Percentiles rank a stretch among this genome's conserved stretches.
Conservation (phyloP, 2,797 vertebrate genomes). For the Hyperoplus immaculatus region DNA sequence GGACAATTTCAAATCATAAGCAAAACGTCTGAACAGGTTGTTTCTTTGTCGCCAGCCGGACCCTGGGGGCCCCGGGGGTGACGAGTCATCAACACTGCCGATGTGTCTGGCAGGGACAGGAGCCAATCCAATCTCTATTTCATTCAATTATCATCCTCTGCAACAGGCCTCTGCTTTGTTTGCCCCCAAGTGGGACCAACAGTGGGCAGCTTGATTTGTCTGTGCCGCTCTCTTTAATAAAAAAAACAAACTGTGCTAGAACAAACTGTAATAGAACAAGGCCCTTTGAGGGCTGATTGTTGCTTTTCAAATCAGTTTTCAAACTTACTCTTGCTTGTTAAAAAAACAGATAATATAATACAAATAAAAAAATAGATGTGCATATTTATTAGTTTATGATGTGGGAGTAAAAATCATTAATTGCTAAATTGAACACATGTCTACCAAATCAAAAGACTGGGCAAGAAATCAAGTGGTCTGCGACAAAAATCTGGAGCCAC, state of each 20-base stretch:
- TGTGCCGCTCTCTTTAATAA: conserved; percentile 34
- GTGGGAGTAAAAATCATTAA: conserved; percentile 35
- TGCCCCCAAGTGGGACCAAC: conserved; percentile 70
- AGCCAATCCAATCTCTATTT: conserved; percentile 82
- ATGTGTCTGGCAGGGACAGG: conserved; percentile 79
- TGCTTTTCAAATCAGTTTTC: conserved; percentile 5
- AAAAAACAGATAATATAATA: not conserved
- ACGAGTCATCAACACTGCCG: conserved; percentile 73
- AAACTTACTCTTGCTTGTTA: not conserved
- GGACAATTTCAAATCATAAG: conserved; percentile 52
- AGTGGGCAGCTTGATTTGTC: conserved; percentile 40
- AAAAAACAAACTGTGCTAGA: too few species aligned
- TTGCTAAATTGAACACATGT: conserved; percentile 39
- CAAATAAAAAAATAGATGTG: not conserved
- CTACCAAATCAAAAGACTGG: conserved; percentile 26
- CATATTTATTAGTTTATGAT: conserved; percentile 1
- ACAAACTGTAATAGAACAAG: conserved; percentile 25
- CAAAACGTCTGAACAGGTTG: conserved; percentile 55
- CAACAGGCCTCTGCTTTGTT: conserved; percentile 69
- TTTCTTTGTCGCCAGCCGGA: conserved; percentile 62
- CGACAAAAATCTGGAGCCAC: conserved; percentile 48
- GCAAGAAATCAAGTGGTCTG: conserved; percentile 48
- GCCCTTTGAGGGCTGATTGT: not conserved
- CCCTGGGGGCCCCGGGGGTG: conserved; percentile 51
- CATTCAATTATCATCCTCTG: conserved; percentile 79